Conservation (phyloP, 2,888 invertebrate genomes). For the Alloplasta piceator region DNA sequence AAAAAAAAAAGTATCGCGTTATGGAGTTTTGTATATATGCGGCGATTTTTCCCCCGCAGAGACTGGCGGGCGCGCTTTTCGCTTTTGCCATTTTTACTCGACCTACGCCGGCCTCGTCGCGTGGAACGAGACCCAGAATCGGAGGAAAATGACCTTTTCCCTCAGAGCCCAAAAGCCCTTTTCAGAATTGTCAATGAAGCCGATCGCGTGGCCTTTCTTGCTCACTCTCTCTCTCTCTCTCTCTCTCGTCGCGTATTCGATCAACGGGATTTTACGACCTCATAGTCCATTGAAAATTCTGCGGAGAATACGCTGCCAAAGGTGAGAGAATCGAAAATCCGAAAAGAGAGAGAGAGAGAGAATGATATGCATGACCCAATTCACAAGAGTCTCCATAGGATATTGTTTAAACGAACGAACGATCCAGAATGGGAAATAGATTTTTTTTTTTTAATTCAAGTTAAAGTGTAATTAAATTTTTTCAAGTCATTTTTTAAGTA, state of each 20-base stretch:
- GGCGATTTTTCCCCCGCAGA: slow-evolving; percentile 47
- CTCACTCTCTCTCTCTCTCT: background rate
- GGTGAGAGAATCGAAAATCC: background rate
- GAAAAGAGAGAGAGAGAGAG: slow-evolving; percentile 18
- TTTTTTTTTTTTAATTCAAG: background rate
- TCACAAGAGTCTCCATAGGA: slow-evolving; percentile 27
- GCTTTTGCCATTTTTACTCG: slow-evolving; percentile 40
- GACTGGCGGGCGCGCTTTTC: background rate
- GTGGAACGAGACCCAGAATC: background rate
- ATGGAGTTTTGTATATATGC: slow-evolving; percentile 11
- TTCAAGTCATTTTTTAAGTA: background rate
- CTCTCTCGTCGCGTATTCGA: slow-evolving; percentile 50
- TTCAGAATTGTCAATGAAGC: slow-evolving; percentile 54
- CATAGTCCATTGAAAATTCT: slow-evolving; percentile 40
- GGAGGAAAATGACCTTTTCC: slow-evolving; percentile 47
- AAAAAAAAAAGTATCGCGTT: background rate
- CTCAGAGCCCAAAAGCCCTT: slow-evolving; percentile 38
- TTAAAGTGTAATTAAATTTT: background rate
- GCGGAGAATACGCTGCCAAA: slow-evolving; percentile 29
- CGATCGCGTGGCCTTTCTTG: background rate
- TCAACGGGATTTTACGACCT: slow-evolving; percentile 58
- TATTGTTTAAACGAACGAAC: slow-evolving; percentile 26
- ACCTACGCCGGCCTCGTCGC: background rate
- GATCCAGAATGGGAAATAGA: slow-evolving; percentile 5
- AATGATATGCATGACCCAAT: slow-evolving; percentile 32